phyloP scores from a whole-genome alignment of 1,140 invertebrate species.

The Coptotermes formosanus region DNA sequence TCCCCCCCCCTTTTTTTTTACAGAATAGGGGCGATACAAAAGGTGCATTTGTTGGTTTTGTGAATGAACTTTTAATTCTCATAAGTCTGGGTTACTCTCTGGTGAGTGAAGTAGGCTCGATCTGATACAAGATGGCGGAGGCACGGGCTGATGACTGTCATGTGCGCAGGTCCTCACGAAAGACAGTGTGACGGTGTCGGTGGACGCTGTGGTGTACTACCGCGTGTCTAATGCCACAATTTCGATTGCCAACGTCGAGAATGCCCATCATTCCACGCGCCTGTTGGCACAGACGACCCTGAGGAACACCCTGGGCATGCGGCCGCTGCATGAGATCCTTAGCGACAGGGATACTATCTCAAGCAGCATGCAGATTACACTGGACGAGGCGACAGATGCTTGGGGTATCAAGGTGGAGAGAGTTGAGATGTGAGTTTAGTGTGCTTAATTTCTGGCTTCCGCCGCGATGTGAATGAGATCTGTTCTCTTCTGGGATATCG shows the following conservation, averaged over 20 bases:
- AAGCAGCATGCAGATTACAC: conserved; percentile 73
- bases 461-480: no score
- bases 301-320: conserved; percentile 93
- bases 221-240: conserved; percentile 93
- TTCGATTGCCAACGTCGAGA: conserved; percentile 95
- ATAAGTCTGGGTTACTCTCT: no score
- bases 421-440: conserved; percentile 84
- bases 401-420: conserved; percentile 97
- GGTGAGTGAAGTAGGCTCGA: no score
- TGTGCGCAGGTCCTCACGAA: conserved; percentile 79
- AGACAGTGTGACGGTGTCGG: conserved; percentile 92
- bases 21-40: no score
- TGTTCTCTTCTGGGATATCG: no score
- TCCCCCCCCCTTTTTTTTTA: no score
- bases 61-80: no score
- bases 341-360: conserved; percentile 92
- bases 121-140: no score
- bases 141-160: no score
- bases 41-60: no score
- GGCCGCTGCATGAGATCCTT: conserved; percentile 92
- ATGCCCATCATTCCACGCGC: conserved; percentile 89
- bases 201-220: conserved; percentile 94
- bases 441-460: no score
- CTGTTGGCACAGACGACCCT: conserved; percentile 87
- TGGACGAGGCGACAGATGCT: conserved; percentile 91